Conservation (phyloP, 2,113 vertebrate genomes). For the Brienomyrus longianalis region DNA sequence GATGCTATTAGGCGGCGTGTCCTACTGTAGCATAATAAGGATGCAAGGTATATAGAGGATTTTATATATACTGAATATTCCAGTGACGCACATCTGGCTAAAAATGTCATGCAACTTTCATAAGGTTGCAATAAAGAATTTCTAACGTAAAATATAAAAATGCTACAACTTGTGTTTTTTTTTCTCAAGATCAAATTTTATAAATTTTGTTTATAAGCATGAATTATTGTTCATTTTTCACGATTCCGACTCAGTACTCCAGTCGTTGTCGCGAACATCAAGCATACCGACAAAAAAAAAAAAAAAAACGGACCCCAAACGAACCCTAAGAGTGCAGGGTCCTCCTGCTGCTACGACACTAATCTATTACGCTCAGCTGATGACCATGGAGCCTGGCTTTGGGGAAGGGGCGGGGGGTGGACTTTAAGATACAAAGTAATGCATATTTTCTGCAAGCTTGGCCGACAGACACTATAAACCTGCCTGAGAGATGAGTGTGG, state of each 20-base stretch:
- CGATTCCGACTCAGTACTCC: not conserved
- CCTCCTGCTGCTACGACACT: not conserved
- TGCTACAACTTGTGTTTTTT: not conserved
- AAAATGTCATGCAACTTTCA: not conserved
- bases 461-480: conserved; percentile 27
- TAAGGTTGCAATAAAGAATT: not conserved
- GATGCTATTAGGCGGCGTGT: not conserved
- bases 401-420: not conserved
- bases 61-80: not conserved
- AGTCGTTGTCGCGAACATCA: not conserved
- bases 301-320: not conserved
- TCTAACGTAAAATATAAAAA: not conserved
- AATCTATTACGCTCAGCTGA: conserved; percentile 25
- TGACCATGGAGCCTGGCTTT: not conserved
- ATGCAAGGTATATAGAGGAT: not conserved
- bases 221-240: not conserved
- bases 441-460: conserved; percentile 25
- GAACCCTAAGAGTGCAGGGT: not conserved
- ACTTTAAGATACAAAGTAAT: conserved; percentile 32
- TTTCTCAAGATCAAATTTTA: not conserved
- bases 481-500: conserved; percentile 26
- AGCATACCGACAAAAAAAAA: not conserved
- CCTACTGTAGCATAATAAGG: not conserved
- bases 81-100: not conserved
- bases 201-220: not conserved